Evolutionary conservation across 1,140 invertebrate genomes (phyloP).

Genomic region (Agraylea sexmaculata): DNA sequence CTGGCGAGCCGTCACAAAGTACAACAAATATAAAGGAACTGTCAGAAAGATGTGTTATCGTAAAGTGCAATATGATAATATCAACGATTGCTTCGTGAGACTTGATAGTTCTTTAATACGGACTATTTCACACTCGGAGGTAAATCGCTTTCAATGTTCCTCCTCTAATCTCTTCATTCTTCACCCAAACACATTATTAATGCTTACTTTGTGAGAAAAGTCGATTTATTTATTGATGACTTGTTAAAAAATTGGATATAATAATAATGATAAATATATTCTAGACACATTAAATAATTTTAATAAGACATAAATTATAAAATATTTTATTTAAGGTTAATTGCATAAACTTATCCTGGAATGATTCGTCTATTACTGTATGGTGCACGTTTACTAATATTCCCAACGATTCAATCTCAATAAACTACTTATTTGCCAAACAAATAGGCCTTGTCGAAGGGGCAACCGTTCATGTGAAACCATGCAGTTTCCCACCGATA

Average conservation of each 20-base stretch:
- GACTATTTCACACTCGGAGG: too few species aligned
- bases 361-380: conserved; percentile 28
- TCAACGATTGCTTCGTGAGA: too few species aligned
- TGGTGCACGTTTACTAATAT: conserved; percentile 33
- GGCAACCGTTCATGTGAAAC: conserved; percentile 29
- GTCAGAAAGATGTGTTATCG: too few species aligned
- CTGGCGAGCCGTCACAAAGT: too few species aligned
- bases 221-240: neutral
- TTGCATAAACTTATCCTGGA: conserved; percentile 30
- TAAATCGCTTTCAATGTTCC: too few species aligned
- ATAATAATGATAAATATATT: neutral
- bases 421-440: conserved; percentile 29
- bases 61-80: too few species aligned
- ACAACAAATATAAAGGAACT: too few species aligned
- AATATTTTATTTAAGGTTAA: conserved; percentile 24
- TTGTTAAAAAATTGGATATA: neutral
- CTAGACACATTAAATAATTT: too few species aligned
- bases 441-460: conserved; percentile 30
- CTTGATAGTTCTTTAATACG: too few species aligned
- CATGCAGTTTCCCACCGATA: conserved; percentile 28
- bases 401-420: conserved; percentile 30
- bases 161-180: too few species aligned
- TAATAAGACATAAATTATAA: neutral
- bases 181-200: too few species aligned
- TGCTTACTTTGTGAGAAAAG: neutral